Percentiles rank a stretch among this genome's conserved stretches.
These are phyloP conservation scores for Perdita meconis DNA, from an alignment of 2,888 invertebrate species.

Conservation along the genomic window DNA sequence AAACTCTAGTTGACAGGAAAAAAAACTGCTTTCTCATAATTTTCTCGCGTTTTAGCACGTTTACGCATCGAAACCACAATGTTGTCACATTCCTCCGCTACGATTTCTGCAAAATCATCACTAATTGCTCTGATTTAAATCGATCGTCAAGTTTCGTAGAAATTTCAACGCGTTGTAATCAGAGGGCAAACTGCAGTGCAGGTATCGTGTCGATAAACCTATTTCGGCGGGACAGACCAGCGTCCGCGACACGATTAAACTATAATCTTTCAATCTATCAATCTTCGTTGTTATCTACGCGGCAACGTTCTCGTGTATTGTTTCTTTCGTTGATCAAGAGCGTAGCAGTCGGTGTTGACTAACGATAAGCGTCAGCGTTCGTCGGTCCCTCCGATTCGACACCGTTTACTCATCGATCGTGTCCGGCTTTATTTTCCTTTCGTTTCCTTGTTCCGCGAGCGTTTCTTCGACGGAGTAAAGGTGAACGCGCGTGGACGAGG, in stretches of 20 bases:
- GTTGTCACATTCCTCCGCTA: constrained; percentile 18
- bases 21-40: too few relatives aligned
- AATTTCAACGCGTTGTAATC: neutral
- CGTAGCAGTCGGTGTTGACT: neutral
- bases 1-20: too few relatives aligned
- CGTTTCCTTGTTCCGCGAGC: too few relatives aligned
- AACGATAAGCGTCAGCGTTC: neutral
- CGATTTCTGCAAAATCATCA: constrained; percentile 2
- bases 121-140: neutral
- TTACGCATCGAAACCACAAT: constrained; percentile 19
- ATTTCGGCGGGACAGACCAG: constrained; percentile 31
- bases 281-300: constrained; percentile 53
- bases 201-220: constrained; percentile 37
- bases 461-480: too few relatives aligned
- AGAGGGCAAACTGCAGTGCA: neutral
- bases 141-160: neutral
- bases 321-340: constrained; percentile 21
- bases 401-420: too few relatives aligned
- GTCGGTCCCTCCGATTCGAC: neutral
- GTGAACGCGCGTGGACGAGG: too few relatives aligned
- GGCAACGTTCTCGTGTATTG: constrained; percentile 41
- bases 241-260: constrained; percentile 57
- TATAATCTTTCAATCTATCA: constrained; percentile 69
- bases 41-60: too few relatives aligned
- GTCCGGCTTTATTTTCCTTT: too few relatives aligned